Base-by-base conservation (phyloP, 2,888 invertebrate species). In the Caenorhabditis doughertyi region DNA sequence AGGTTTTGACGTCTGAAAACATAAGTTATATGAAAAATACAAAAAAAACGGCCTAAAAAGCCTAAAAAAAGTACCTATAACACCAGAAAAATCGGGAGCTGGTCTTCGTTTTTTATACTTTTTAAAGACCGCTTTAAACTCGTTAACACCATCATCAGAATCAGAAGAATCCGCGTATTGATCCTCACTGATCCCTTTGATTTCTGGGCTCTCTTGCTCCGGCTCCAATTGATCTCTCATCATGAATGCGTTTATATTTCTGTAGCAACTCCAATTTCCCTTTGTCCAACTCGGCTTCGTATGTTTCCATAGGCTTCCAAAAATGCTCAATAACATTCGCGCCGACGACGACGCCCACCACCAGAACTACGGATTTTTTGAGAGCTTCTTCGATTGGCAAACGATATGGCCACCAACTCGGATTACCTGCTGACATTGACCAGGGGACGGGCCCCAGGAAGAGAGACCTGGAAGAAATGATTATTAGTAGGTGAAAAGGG, bases 111-210 rank as follows among this genome's bases (percentile, higher is more conserved):
- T 94, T 92, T 96, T 96, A 88, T 95, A 96, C 92, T 95, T 95
- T 92, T 96, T 96, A 92, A 96, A 96, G 84, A 92, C 92, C 84
- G 94, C 94, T 93, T 94, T 95, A 92, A 96, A 96, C n/a, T 67
- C 65, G 29, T 81, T 84, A 3, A 55, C 53, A 13, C 13, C 35
- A n/a, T 70, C 47, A 39, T 81, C 64, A 1, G 68, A 51, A 51
- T 70, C 70, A n/a, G 70, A 70, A 5, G 56, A 56, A 8, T 53
- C 56, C 44, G 27, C 73, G 16, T 80, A 68, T n/a, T 80, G 73
- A 81, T 74, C 68, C 25, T 44, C 58, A 58, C 11, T 60, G 51
- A 65, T n/a, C 16, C 27, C 55, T 5, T 16, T 55, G 29, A 27
- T 62, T 18, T 44, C 32, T 27, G 29, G 32, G 13, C 49, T 32